Percentiles rank a stretch among this genome's conserved stretches.
Evolutionary conservation across 2,888 invertebrate species (phyloP).

Genomic region (Amiota mariae): DNA sequence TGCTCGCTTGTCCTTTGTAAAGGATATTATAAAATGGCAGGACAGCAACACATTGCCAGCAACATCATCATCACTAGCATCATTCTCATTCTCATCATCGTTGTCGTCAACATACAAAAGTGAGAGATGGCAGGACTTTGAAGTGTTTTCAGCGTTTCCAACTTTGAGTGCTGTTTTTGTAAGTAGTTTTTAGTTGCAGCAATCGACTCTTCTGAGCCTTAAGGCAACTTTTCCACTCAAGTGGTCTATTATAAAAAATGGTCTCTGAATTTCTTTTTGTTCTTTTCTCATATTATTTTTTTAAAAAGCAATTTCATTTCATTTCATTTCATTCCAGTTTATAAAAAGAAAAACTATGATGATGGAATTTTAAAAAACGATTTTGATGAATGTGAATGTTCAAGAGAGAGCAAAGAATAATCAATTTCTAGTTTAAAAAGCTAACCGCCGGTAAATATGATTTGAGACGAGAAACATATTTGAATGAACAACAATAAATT

Average conservation of each 20-base stretch:
- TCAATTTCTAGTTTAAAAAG: too few relatives aligned
- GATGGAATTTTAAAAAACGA: too few relatives aligned
- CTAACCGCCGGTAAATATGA: too few relatives aligned
- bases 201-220: not conserved
- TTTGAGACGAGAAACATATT: too few relatives aligned
- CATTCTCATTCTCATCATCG: not conserved
- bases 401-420: too few relatives aligned
- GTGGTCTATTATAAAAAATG: constrained; percentile 10
- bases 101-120: not conserved
- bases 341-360: too few relatives aligned
- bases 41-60: not conserved
- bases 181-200: too few relatives aligned
- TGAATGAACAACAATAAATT: too few relatives aligned
- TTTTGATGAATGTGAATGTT: too few relatives aligned
- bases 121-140: not conserved
- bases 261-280: too few relatives aligned
- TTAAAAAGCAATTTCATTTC: too few relatives aligned
- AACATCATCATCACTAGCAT: not conserved
- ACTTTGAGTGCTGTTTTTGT: constrained; percentile 2
- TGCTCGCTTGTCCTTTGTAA: not conserved
- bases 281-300: not conserved
- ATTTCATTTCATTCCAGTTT: not conserved
- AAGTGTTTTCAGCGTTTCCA: not conserved
- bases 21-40: constrained; percentile 10
- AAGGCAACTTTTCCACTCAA: constrained; percentile 1